Conservation (phyloP, 2,797 vertebrate genomes). For the Artibeus jamaicensis region DNA sequence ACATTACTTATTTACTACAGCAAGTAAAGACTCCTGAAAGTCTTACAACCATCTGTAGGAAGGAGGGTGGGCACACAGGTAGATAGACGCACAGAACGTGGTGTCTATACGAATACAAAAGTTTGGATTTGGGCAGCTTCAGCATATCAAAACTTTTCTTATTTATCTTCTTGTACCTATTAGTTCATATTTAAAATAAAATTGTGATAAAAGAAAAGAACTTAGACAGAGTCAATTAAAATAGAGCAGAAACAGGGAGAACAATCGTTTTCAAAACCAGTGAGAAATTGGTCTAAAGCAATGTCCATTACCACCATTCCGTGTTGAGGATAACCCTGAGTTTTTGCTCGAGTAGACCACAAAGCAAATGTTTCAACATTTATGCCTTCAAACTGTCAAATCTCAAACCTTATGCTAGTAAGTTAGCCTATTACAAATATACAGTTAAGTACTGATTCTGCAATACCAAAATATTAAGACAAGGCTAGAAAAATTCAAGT, state of each 20-base stretch:
- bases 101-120: neutral
- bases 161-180: neutral
- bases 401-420: neutral
- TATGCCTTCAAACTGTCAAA: neutral
- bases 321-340: neutral
- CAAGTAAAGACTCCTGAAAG: neutral
- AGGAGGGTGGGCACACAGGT: rapidly evolving
- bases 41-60: neutral
- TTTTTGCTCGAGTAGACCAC: neutral
- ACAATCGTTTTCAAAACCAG: neutral
- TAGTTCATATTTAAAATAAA: slow-evolving; percentile 14
- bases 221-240: neutral
- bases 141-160: neutral
- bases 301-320: neutral
- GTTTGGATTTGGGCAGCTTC: neutral
- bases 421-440: neutral
- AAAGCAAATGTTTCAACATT: slow-evolving; percentile 7
- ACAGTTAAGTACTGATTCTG: neutral
- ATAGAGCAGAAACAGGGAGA: neutral
- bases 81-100: neutral
- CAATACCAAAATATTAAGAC: neutral
- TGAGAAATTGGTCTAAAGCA: neutral
- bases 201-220: neutral
- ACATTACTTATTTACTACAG: neutral
- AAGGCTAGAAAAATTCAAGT: neutral